Evolutionary conservation across 2,888 invertebrate genomes (phyloP).

Genomic region (Agelastica alni): DNA sequence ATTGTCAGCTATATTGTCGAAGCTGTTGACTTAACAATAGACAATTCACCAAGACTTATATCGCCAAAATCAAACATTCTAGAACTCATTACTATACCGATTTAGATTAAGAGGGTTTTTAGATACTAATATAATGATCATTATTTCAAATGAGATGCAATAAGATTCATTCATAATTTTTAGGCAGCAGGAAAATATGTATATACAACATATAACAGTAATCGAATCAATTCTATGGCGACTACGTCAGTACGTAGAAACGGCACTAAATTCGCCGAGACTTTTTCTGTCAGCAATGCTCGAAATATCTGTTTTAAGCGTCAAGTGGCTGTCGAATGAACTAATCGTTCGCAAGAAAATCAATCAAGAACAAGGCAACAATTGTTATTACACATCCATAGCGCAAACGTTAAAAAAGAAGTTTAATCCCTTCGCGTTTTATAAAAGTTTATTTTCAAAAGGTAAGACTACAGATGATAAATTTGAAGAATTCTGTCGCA

Average conservation of each 20-base stretch:
- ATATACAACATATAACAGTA: constrained; percentile 80
- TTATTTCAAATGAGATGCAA: no score
- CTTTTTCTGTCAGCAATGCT: constrained; percentile 60
- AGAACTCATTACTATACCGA: no score
- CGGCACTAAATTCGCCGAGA: constrained; percentile 64
- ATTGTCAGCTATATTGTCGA: no score
- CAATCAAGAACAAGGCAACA: not conserved
- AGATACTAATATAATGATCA: no score
- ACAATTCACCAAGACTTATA: no score
- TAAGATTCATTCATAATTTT: not conserved
- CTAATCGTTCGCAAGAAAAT: constrained; percentile 11
- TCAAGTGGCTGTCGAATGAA: constrained; percentile 35
- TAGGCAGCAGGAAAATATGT: constrained; percentile 59
- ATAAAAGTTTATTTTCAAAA: no score
- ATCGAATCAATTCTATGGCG: constrained; percentile 75
- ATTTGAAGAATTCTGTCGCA: constrained; percentile 62
- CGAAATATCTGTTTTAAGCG: constrained; percentile 57
- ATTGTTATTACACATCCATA: constrained; percentile 1
- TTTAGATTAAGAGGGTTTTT: no score
- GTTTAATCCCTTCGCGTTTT: no score
- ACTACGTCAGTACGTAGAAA: constrained; percentile 68
- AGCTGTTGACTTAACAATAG: no score
- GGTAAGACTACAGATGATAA: constrained; percentile 20
- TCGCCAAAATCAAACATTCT: no score
- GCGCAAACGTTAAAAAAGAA: constrained; percentile 5